A percentile compares a stretch with the other conserved stretches of the same genome.
These are phyloP conservation scores for Melieria omissa DNA, from an alignment of 2,888 invertebrate species.

Conservation along the genomic window DNA sequence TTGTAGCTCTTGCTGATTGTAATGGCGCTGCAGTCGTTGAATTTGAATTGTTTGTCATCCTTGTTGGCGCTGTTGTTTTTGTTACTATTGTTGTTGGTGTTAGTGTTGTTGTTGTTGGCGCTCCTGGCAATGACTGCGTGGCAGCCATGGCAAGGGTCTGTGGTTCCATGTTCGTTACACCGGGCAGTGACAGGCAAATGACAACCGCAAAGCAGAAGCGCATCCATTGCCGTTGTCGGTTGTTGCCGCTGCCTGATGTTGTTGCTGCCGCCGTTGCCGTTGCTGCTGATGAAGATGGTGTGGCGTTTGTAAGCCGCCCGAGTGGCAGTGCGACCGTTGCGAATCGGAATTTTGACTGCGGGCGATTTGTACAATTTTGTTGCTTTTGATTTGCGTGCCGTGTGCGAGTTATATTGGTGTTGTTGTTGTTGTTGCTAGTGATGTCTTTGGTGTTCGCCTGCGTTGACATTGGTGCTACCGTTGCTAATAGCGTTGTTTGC, in stretches of 20 bases:
- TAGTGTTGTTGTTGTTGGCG: slow-evolving; percentile 39
- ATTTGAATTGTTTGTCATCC: slow-evolving; percentile 26
- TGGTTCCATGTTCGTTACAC: slow-evolving; percentile 51
- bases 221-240: slow-evolving; percentile 49
- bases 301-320: slow-evolving; percentile 20
- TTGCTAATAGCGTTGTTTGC: slow-evolving; percentile 45
- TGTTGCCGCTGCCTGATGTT: slow-evolving; percentile 27
- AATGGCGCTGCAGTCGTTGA: slow-evolving; percentile 21
- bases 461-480: slow-evolving; percentile 47
- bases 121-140: slow-evolving; percentile 25
- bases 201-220: slow-evolving; percentile 57
- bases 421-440: slow-evolving; percentile 35
- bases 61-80: slow-evolving; percentile 32
- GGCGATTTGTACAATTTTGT: slow-evolving; percentile 1
- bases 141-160: slow-evolving; percentile 36
- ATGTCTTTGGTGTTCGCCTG: slow-evolving; percentile 38
- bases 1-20: not conserved
- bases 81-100: slow-evolving; percentile 36
- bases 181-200: slow-evolving; percentile 55
- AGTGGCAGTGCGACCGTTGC: not conserved
- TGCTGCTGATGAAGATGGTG: slow-evolving; percentile 6
- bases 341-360: not conserved
- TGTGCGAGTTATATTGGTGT: slow-evolving; percentile 6
- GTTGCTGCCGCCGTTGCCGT: slow-evolving; percentile 32
- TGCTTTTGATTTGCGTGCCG: slow-evolving; percentile 4